Base-by-base conservation (phyloP, 2,888 invertebrate species). In the Phengaris alcon region DNA sequence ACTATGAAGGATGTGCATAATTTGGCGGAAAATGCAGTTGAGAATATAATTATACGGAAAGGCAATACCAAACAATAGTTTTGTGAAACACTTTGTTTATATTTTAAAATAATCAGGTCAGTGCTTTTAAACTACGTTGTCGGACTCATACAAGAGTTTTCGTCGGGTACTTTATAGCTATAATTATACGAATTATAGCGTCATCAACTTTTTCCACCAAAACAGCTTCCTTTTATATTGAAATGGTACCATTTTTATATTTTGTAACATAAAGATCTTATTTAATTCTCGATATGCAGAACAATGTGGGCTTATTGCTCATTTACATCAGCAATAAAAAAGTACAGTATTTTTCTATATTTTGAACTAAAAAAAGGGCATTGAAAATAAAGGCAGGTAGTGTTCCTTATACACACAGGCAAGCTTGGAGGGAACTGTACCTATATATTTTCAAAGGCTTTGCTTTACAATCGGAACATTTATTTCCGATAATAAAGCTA, bases 211-310 rank as follows among this genome's bases (percentile, higher is more conserved):
- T 64, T 64, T 12, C 6, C 64, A 64, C 35, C 22, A 35, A 35
- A 64, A 35, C 35, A 15, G 12, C 64, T 64, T 64, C 64, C 64
- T 64, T 64, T 64, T 64, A 44, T 13, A 35, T 64, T 64, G 64
- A 64, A 64, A 64, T 12, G 12, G 64, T 64, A 15, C 64, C 64
- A 64, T 64, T 64, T 35, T 64, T 35, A 35, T 64, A 64, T 64
- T 64, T 35, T 22, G 64, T 44, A 64, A 64, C 35, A 35, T 48
- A 48, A 48, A 64, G 35, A 10, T 4, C 35, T 64, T 12, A 22
- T n/a, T 57, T 9, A 64, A 12, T 9, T 35, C 12, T 35, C 35
- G 35, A 64, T 12, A 12, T 10, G 64, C 35, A 64, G 64, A 64
- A 35, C 64, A 22, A 64, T 35, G 64, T 35, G 35, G 64, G 35